A percentile compares a stretch with the other conserved stretches of the same genome.
Conservation (phyloP, 2,888 invertebrate species). For the Caenorhabditis wallacei region DNA sequence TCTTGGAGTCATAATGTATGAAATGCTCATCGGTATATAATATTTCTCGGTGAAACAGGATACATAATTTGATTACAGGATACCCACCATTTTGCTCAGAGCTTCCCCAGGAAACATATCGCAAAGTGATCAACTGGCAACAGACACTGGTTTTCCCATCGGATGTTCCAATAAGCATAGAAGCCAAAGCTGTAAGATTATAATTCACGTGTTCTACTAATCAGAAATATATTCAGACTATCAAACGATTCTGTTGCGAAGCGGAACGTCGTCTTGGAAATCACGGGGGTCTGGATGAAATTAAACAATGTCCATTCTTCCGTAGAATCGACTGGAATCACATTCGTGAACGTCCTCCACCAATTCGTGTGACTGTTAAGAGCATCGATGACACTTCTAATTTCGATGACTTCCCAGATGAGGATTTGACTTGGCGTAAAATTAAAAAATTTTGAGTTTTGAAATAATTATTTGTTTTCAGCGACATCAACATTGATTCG, state of each 20-base stretch:
- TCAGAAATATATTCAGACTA: conserved; percentile 75
- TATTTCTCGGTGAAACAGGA: background rate
- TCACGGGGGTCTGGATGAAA: conserved; percentile 92
- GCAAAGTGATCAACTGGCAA: conserved; percentile 99
- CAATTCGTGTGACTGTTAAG: conserved; percentile 96
- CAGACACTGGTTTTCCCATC: conserved; percentile 98
- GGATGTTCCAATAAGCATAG: conserved; percentile 98
- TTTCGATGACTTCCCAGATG: conserved; percentile 99
- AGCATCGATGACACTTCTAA: conserved; percentile 99
- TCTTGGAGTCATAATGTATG: conserved; percentile 99
- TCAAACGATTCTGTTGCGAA: conserved; percentile 92
- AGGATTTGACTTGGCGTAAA: conserved; percentile 98
- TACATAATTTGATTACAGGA: conserved; percentile 83
- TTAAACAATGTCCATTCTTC: conserved; percentile 94
- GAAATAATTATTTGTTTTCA: conserved; percentile 29
- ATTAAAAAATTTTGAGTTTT: too few species aligned
- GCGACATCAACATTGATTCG: conserved; percentile 58
- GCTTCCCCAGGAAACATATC: conserved; percentile 96
- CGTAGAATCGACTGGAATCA: conserved; percentile 98
- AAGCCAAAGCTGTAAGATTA: conserved; percentile 86
- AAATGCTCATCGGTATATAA: conserved; percentile 92
- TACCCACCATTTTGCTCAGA: conserved; percentile 99
- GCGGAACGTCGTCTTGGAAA: conserved; percentile 94
- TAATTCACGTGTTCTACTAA: background rate
- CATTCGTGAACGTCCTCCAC: conserved; percentile 96